Evolutionary conservation across 2,113 vertebrate genomes (phyloP).

Genomic region (Cinclus mexicanus): DNA sequence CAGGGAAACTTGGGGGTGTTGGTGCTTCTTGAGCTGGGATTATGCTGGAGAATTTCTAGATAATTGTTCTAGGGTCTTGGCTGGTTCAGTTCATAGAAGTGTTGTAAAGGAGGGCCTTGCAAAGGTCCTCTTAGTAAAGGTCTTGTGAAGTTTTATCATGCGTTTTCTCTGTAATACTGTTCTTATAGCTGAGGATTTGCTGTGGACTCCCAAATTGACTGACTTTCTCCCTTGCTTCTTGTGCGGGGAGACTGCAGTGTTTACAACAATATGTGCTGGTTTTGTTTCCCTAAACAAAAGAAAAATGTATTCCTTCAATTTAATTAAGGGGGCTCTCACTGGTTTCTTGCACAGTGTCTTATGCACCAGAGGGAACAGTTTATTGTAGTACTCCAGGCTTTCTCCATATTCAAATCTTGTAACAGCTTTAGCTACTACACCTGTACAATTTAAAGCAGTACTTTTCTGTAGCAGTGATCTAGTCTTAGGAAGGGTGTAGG

Average conservation of each 20-base stretch:
- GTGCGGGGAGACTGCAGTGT: background rate
- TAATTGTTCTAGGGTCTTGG: background rate
- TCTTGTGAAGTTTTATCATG: background rate
- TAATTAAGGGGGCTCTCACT: background rate
- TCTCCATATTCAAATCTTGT: background rate
- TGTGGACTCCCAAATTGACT: background rate
- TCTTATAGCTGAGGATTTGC: background rate
- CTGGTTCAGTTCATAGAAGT: background rate
- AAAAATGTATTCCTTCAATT: background rate
- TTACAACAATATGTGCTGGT: background rate
- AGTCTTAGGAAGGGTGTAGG: background rate
- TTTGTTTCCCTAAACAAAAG: background rate
- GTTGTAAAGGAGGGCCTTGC: background rate
- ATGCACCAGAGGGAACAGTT: background rate
- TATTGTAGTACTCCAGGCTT: background rate
- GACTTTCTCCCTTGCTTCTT: background rate
- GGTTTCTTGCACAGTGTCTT: background rate
- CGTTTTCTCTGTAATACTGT: background rate
- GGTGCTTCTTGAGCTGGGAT: background rate
- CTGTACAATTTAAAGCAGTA: background rate
- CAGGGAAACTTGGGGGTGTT: background rate
- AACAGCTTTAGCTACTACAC: background rate
- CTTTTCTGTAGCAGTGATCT: background rate
- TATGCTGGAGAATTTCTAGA: background rate
- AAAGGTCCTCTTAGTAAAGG: background rate